Percentiles rank a stretch among this genome's conserved stretches.
Conservation (phyloP, 2,888 invertebrate species). For the Cacoxenus indagator region DNA sequence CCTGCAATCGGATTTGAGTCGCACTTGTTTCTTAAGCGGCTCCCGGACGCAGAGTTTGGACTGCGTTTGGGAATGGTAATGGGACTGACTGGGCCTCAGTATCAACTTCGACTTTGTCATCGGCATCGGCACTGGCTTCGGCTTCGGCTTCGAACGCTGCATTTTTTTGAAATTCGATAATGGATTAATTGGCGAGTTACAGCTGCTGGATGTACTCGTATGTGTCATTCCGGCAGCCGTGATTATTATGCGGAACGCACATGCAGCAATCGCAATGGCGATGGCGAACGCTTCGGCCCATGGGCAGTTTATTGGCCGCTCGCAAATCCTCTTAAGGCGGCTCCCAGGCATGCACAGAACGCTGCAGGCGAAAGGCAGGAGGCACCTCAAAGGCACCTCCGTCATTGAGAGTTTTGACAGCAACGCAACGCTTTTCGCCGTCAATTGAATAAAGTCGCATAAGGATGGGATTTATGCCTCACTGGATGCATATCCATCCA, state of each 20-base stretch:
- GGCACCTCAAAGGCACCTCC: no score
- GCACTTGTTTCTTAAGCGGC: background rate
- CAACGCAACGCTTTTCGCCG: background rate
- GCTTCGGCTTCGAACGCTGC: background rate
- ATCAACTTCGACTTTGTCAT: background rate
- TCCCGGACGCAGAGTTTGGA: no score
- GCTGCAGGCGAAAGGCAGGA: background rate
- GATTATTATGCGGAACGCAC: background rate
- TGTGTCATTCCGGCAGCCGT: background rate
- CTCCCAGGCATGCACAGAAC: background rate
- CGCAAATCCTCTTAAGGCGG: conserved; percentile 1
- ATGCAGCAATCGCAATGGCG: background rate
- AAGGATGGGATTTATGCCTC: background rate
- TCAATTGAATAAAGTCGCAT: background rate
- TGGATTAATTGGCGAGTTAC: background rate
- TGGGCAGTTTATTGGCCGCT: background rate
- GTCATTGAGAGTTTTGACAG: background rate
- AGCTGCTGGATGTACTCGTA: background rate
- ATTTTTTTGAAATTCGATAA: conserved; percentile 3
- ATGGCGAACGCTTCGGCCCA: conserved; percentile 18
- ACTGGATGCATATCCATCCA: background rate
- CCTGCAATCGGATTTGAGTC: background rate
- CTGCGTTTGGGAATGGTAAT: no score
- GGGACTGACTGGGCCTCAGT: background rate
- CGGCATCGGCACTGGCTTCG: background rate